Conservation (phyloP, 2,797 vertebrate species). For the Scomberomorus guttatus region DNA sequence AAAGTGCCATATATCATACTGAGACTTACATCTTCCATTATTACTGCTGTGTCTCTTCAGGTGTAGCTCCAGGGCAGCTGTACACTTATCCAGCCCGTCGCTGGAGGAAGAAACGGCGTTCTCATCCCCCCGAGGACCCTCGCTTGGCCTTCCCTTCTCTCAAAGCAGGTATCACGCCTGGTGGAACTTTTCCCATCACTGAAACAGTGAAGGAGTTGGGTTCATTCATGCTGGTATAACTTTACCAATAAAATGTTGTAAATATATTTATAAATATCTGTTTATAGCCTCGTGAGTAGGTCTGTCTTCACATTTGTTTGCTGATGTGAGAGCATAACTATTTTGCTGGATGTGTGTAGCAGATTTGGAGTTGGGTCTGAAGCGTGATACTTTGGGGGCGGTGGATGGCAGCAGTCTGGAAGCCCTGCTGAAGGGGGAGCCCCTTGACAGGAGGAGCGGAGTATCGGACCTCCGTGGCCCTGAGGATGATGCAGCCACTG, state of each 20-base stretch:
- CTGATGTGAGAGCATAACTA: background rate
- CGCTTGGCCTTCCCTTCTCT: conserved; percentile 94
- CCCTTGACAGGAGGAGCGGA: conserved; percentile 88
- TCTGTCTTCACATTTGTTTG: background rate
- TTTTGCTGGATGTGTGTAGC: conserved; percentile 57
- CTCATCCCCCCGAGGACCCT: conserved; percentile 96
- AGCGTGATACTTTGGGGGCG: conserved; percentile 91
- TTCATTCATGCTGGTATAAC: background rate
- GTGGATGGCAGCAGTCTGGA: conserved; percentile 97
- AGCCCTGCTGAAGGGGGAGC: conserved; percentile 92
- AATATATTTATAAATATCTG: conserved; percentile 16
- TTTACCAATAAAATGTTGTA: background rate
- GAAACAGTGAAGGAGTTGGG: background rate
- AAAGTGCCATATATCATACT: background rate
- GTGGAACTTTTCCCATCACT: background rate
- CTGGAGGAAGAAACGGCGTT: conserved; percentile 95
- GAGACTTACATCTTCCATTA: background rate
- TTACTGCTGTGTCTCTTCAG: conserved; percentile 70
- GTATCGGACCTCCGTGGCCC: conserved; percentile 87
- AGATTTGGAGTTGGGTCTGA: conserved; percentile 88
- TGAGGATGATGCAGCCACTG: conserved; percentile 87
- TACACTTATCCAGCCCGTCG: conserved; percentile 97
- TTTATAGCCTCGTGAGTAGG: background rate
- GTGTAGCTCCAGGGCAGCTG: conserved; percentile 94
- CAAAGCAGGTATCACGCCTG: conserved; percentile 89